Evolutionary conservation across 2,888 invertebrate species (phyloP).

Genomic region (Epistrophella euchroma): DNA sequence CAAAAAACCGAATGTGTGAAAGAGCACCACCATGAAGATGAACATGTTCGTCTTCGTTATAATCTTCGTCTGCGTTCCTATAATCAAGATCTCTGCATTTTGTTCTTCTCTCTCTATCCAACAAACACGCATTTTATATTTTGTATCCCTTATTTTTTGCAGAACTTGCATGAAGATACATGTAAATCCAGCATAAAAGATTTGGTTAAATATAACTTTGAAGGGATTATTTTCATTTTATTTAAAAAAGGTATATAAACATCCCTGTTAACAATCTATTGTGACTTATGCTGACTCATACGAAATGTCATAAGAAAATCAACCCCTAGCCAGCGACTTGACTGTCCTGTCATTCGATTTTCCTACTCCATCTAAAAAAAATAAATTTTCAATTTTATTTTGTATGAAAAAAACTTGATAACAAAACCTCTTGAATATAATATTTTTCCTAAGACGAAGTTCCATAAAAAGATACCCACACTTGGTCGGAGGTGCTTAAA

Average conservation of each 20-base stretch:
- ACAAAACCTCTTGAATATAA: constrained; percentile 36
- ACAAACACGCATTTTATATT: no score
- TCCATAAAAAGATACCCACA: constrained; percentile 7
- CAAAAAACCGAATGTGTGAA: no score
- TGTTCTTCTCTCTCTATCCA: no score
- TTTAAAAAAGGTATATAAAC: not conserved
- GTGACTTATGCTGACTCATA: constrained; percentile 71
- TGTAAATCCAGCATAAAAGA: no score
- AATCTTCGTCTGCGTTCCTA: no score
- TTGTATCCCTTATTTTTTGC: no score
- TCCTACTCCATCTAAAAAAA: constrained; percentile 58
- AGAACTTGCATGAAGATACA: no score
- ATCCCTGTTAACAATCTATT: constrained; percentile 36
- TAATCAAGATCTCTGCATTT: no score
- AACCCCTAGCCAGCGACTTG: constrained; percentile 68
- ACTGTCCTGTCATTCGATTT: constrained; percentile 71
- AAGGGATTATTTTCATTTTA: no score
- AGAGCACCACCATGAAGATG: no score
- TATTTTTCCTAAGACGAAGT: constrained; percentile 30
- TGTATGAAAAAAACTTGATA: constrained; percentile 67
- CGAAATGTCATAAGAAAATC: constrained; percentile 68
- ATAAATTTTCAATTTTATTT: constrained; percentile 63
- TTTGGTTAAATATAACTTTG: no score
- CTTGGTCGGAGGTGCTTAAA: constrained; percentile 14
- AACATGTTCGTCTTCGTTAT: no score